Evolutionary conservation across 1,140 invertebrate species (phyloP).

Genomic region (Drosophila obscura): DNA sequence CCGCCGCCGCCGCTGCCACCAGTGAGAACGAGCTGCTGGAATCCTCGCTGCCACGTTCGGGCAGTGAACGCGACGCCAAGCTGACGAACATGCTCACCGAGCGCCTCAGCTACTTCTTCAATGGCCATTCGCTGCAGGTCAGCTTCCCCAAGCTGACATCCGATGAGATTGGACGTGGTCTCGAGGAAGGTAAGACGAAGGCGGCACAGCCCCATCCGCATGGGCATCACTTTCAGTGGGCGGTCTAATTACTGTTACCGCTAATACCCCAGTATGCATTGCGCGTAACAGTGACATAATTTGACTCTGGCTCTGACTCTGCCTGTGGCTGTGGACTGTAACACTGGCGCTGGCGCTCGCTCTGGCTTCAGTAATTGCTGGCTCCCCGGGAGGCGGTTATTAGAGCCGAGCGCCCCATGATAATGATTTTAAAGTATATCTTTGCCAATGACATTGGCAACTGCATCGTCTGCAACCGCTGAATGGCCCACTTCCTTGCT

Average conservation of each 20-base stretch:
- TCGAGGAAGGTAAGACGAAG: conserved; percentile 89
- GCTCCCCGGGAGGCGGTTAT: conserved; percentile 51
- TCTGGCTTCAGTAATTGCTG: conserved; percentile 36
- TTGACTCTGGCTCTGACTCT: conserved; percentile 33
- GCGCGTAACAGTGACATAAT: conserved; percentile 82
- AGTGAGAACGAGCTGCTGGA: conserved; percentile 88
- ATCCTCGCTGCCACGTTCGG: conserved; percentile 86
- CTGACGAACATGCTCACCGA: conserved; percentile 89
- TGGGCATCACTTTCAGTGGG: conserved; percentile 43
- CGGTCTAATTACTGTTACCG: conserved; percentile 63
- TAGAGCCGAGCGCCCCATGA: conserved; percentile 56
- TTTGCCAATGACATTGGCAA: conserved; percentile 65
- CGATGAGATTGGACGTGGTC: conserved; percentile 87
- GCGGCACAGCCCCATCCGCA: background rate
- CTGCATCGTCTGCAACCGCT: conserved; percentile 28
- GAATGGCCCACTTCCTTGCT: conserved; percentile 56
- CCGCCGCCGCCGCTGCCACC: conserved; percentile 12
- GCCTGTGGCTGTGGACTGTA: conserved; percentile 9
- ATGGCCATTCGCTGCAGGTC: conserved; percentile 90
- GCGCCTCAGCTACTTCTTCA: conserved; percentile 88
- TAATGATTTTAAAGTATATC: conserved; percentile 25
- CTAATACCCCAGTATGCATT: conserved; percentile 63
- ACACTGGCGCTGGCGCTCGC: conserved; percentile 1
- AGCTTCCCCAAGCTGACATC: conserved; percentile 89
- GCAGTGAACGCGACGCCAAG: conserved; percentile 87